Conservation (phyloP, 35 echinoderm and acorn worm species). For the Anneissia japonica region DNA sequence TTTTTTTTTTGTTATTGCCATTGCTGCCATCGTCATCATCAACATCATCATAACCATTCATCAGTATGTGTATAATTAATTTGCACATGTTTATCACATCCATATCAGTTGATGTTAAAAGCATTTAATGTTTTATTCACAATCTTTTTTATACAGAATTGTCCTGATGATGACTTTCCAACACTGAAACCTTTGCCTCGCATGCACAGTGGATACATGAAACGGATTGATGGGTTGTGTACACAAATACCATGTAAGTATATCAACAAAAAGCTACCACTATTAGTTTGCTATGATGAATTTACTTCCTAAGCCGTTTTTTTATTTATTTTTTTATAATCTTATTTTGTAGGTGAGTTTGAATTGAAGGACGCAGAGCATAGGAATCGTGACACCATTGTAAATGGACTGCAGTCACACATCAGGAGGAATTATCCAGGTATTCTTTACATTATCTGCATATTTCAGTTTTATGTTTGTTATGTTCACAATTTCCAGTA, state of each 20-base stretch:
- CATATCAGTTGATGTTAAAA: neutral
- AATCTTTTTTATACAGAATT: constrained; percentile 47
- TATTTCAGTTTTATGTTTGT: too few relatives aligned
- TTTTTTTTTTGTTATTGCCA: too few relatives aligned
- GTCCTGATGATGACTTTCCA: constrained; percentile 76
- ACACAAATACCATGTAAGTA: constrained; percentile 51
- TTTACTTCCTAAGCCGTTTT: neutral
- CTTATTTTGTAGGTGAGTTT: neutral
- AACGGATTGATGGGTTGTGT: constrained; percentile 44
- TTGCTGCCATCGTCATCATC: too few relatives aligned
- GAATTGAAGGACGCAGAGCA: neutral
- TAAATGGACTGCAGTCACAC: neutral
- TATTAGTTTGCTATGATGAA: neutral
- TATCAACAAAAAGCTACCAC: neutral
- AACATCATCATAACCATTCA: neutral
- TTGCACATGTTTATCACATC: neutral
- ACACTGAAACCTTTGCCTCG: constrained; percentile 48
- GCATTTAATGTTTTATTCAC: neutral
- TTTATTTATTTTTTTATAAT: constrained; percentile 10
- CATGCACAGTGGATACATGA: constrained; percentile 37
- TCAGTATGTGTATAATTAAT: neutral
- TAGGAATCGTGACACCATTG: neutral
- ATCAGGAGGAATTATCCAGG: neutral
- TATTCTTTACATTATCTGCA: too few relatives aligned
- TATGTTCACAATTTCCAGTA: too few relatives aligned